Evolutionary conservation across 2,797 vertebrate species (phyloP), one percentile per base, ranked within the genome.

Genomic region (Holocentrus rufus): DNA sequence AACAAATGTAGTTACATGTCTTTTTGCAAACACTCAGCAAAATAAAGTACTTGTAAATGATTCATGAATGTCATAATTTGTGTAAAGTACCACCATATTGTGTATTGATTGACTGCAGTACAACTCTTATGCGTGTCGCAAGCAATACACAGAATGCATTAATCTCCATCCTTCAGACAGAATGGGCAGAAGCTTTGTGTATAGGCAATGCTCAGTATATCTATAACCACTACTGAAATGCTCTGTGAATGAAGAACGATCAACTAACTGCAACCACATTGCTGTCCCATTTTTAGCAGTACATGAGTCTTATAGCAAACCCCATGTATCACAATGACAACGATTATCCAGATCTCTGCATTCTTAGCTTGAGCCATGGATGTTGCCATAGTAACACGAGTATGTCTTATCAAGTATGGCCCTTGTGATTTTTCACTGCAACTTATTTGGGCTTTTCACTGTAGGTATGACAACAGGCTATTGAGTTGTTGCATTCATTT

Each of bases 311-410:
- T 87, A 81, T 78, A 84, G 85, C 90, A 91, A 81, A 89, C 80
- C 61, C 60, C 78, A 69, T 86, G 87, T 89, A 90, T 90, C 90
- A 90, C 90, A 91, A 91, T 91, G 91, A 92, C 92, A 93, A 85
- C 69, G 90, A 91, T 93, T 93, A 91, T 90, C 92, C 90, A 93
- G 81, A 94, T 92, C 92, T 91, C 92, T 91, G 91, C 92, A 92
- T 94, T 93, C 93, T 94, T 92, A 87, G 93, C 93, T 94, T 93
- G 88, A 94, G 93, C 94, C 93, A 94, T 82, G 91, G 92, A 92
- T 87, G 94, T 95, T 95, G 91, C 92, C 93, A 95, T 95, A 93
- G 93, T 94, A 95, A 95, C 94, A 93, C 86, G 92, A 93, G 92
- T 94, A 94, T 94, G 92, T 94, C 94, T 93, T 94, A 94, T 95